A percentile compares a stretch with the other conserved stretches of the same genome.
Evolutionary conservation across 92 coral and sea anemone genomes (phyloP).

Genomic region (Metridium senile): DNA sequence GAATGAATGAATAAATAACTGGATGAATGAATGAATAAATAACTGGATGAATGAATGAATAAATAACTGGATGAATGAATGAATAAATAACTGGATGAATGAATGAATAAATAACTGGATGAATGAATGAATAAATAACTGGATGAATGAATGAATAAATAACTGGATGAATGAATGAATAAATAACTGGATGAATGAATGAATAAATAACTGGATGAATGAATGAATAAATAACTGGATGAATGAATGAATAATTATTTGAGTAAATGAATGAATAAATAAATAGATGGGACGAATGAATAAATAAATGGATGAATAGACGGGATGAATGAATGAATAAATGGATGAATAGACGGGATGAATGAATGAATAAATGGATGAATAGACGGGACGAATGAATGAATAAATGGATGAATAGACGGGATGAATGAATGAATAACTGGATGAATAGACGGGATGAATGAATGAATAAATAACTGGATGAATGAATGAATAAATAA

Average conservation of each 20-base stretch:
- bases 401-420: not conserved
- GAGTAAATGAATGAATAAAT: not conserved
- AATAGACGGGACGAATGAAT: not conserved
- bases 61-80: not conserved
- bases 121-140: not conserved
- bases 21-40: not conserved
- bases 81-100: not conserved
- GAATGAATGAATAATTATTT: not conserved
- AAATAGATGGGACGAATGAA: not conserved
- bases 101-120: too few species aligned
- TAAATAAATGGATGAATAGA: not conserved
- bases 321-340: not conserved
- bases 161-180: not conserved
- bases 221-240: not conserved
- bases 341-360: too few species aligned
- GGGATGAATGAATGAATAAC: not conserved
- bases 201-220: not conserved
- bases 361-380: not conserved
- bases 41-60: not conserved
- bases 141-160: not conserved
- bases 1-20: not conserved
- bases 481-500: too few species aligned
- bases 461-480: not conserved
- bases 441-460: too few species aligned
- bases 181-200: not conserved